phyloP scores from a whole-genome alignment of 2,888 invertebrate genomes.

The Euzophera pinguis region DNA sequence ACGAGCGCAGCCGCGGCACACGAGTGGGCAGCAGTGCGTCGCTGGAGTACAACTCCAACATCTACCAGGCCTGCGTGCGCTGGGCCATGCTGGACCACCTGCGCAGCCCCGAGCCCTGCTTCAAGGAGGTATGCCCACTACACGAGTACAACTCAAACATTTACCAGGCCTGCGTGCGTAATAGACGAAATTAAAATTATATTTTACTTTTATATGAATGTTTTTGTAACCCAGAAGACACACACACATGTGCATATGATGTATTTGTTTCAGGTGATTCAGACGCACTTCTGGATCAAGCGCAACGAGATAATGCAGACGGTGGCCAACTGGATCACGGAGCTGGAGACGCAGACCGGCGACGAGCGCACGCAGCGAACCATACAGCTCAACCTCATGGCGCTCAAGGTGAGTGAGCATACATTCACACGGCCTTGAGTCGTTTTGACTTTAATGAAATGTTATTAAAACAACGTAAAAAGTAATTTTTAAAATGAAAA shows the following conservation, averaged over 20 bases:
- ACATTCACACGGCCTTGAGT: too few species aligned
- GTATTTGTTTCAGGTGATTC: constrained; percentile 83
- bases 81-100: constrained; percentile 98
- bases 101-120: constrained; percentile 92
- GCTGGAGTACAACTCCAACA: constrained; percentile 96
- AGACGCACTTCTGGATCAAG: constrained; percentile 97
- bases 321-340: constrained; percentile 93
- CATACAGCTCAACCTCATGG: constrained; percentile 85
- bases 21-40: constrained; percentile 93
- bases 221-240: too few species aligned
- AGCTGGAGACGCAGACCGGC: constrained; percentile 87
- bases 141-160: constrained; percentile 98
- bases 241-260: too few species aligned
- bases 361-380: constrained; percentile 89
- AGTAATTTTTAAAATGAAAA: too few species aligned
- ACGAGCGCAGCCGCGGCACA: constrained; percentile 93
- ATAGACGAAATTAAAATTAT: too few species aligned
- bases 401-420: constrained; percentile 81
- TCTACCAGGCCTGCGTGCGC: constrained; percentile 95
- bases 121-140: constrained; percentile 85
- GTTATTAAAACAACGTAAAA: too few species aligned
- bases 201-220: too few species aligned
- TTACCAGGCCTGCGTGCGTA: constrained; percentile 95
- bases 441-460: too few species aligned
- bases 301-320: constrained; percentile 93